phyloP scores from a whole-genome alignment of 92 coral and sea anemone genomes.

The Heliopora coerulea region DNA sequence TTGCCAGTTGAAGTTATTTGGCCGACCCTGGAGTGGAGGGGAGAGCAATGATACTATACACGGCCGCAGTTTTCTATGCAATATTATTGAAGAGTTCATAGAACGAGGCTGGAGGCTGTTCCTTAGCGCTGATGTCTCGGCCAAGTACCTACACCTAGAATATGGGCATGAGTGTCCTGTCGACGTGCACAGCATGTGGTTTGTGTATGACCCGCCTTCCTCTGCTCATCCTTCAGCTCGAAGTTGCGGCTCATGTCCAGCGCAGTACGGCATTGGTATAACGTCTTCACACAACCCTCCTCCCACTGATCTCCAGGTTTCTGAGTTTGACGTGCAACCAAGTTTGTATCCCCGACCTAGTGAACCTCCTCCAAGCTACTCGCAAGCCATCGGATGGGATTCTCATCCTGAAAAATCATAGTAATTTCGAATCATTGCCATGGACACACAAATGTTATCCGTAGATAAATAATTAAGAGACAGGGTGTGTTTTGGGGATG shows the following conservation, averaged over 20 bases:
- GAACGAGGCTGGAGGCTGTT: constrained; percentile 29
- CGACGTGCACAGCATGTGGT: no score
- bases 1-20: neutral
- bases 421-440: no score
- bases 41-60: neutral
- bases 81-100: constrained; percentile 43
- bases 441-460: no score
- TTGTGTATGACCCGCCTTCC: constrained; percentile 14
- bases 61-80: constrained; percentile 44
- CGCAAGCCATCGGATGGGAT: constrained; percentile 8
- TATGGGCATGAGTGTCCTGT: no score
- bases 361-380: constrained; percentile 5
- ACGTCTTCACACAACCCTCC: constrained; percentile 17
- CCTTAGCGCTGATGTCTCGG: constrained; percentile 63
- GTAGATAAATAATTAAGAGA: no score
- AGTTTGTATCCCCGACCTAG: neutral
- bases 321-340: neutral
- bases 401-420: no score
- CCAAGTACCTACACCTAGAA: constrained; percentile 47
- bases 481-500: no score
- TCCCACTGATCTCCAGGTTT: neutral
- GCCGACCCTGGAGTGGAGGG: constrained; percentile 1
- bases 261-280: neutral
- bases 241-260: constrained; percentile 4
- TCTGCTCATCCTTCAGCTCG: constrained; percentile 2